phyloP scores from a whole-genome alignment of 2,113 vertebrate genomes.

The Raja brachyura region DNA sequence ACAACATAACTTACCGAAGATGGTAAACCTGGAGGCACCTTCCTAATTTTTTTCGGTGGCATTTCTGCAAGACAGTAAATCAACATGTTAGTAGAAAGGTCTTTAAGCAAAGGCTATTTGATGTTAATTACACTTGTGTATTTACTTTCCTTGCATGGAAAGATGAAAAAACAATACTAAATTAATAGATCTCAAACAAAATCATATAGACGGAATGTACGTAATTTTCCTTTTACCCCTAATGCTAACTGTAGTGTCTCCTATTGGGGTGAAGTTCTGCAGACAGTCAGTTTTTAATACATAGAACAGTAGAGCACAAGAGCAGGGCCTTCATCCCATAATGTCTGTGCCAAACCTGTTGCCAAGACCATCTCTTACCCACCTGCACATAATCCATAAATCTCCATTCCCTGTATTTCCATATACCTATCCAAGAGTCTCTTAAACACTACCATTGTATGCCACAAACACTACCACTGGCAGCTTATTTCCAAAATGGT shows the following conservation, averaged over 20 bases:
- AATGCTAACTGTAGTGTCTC: neutral
- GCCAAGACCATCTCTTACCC: too few species aligned
- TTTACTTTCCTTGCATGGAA: neutral
- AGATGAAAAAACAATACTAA: neutral
- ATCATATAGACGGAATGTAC: neutral
- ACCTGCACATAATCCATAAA: too few species aligned
- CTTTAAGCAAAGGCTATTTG: neutral
- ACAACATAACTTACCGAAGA: constrained; percentile 81
- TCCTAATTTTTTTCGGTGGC: constrained; percentile 91
- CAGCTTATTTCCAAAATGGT: neutral
- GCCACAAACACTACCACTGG: too few species aligned
- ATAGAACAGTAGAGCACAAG: too few species aligned
- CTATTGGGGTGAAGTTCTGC: neutral
- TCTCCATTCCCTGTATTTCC: too few species aligned
- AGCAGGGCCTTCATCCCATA: too few species aligned
- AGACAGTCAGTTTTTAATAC: neutral
- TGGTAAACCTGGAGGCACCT: constrained; percentile 90
- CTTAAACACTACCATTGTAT: too few species aligned
- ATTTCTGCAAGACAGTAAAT: constrained; percentile 67
- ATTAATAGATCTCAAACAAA: neutral
- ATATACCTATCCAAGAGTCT: too few species aligned
- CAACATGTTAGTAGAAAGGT: neutral
- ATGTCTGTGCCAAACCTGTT: too few species aligned
- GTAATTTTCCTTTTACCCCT: neutral
- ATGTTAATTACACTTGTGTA: neutral